Evolutionary conservation across 2,797 vertebrate species (phyloP).

Genomic region (Salmo trutta): DNA sequence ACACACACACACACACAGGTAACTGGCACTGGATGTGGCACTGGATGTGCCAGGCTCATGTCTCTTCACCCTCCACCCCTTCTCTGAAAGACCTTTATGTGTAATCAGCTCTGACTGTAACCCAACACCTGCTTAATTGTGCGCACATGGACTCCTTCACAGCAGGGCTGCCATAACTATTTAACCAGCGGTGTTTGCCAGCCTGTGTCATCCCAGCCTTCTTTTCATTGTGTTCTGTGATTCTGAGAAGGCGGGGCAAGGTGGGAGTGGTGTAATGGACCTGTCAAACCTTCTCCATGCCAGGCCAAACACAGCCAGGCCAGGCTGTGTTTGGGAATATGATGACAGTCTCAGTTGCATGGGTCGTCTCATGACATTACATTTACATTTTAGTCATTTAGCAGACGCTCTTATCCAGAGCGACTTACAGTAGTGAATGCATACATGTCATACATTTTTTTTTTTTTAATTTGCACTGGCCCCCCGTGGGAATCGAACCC

Average conservation of each 20-base stretch:
- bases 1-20: too few relatives aligned
- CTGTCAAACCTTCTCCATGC: conserved; percentile 50
- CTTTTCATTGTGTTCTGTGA: conserved; percentile 4
- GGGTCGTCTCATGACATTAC: conserved; percentile 10
- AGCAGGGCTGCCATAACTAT: conserved; percentile 37
- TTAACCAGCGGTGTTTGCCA: conserved; percentile 36
- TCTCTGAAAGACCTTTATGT: conserved; percentile 55
- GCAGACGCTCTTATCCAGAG: too few relatives aligned
- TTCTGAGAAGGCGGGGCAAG: background rate
- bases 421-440: too few relatives aligned
- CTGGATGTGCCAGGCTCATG: background rate
- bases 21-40: too few relatives aligned
- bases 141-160: conserved; percentile 50
- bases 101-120: conserved; percentile 43
- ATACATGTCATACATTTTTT: too few relatives aligned
- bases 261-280: conserved; percentile 51
- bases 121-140: conserved; percentile 50
- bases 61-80: conserved; percentile 56
- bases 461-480: too few relatives aligned
- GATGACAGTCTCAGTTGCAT: conserved; percentile 40
- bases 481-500: too few relatives aligned
- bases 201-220: conserved; percentile 14
- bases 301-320: conserved; percentile 28
- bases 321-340: conserved; percentile 45
- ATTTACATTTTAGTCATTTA: too few relatives aligned